Evolutionary conservation across 2,888 invertebrate genomes (phyloP), one percentile per base, ranked within the genome.

Genomic region (Charanyca ferruginea): DNA sequence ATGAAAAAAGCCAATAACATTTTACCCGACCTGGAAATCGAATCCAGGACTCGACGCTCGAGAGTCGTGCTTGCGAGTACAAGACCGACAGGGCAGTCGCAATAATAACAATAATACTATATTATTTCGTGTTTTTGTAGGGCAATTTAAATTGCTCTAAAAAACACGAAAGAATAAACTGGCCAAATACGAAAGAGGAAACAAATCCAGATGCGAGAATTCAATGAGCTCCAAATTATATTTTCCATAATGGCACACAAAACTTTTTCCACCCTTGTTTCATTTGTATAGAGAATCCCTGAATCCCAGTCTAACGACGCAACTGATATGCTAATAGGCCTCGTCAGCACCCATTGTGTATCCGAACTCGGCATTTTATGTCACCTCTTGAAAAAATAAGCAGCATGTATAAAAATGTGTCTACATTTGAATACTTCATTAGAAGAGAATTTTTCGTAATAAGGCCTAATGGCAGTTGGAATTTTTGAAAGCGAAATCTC

Each of bases 281-380:
- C 81, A 78, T 86, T 84, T 72, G 81, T 76, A 72, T 59, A 78
- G 73, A 72, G 66, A 47, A 79, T 70, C 73, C 73, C 66, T 84
- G 83, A 74, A 84, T 62, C 66, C 62, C 71, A 22, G 65, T 80
- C 85, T 89, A 88, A 90, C 86, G 85, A 88, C 83, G 85, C 87
- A 83, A 88, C 86, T 88, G 90, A 89, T 90, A 90, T 91, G 91
- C 88, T 91, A 91, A 90, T 90, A 84, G 76, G 64, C 81, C 84
- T 93, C 91, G 88, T 93, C 92, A 93, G 85, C 61, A 32, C 28
- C 88, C 69, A 92, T 93, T 93, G 92, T 93, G 87, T 65, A 81
- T 73, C 45, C 54, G 66, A 72, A 79, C 73, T 77, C 74, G 66
- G 76, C 68, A 77, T 82, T 84, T 84, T 83, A 81, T 79, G 80